phyloP scores from a whole-genome alignment of 1,140 invertebrate genomes.

The Zaprionus lachaisei region DNA sequence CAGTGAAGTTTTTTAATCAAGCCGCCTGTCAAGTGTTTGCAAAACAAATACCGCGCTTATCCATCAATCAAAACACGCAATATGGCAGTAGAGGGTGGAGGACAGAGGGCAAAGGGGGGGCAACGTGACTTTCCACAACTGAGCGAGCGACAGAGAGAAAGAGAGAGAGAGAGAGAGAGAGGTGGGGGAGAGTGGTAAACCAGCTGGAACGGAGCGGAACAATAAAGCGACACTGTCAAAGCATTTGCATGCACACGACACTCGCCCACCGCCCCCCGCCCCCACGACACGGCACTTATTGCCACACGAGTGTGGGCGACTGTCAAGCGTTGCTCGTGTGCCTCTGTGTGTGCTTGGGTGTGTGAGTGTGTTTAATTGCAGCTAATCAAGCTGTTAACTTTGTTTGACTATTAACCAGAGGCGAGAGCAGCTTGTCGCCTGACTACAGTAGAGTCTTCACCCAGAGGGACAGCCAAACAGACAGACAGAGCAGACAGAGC shows the following conservation, averaged over 20 bases:
- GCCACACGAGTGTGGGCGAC: conserved; percentile 2
- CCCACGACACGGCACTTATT: conserved; percentile 1
- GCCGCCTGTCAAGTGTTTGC: conserved; percentile 84
- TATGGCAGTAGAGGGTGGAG: conserved; percentile 55
- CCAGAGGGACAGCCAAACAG: neutral
- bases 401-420: neutral
- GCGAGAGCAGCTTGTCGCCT: neutral
- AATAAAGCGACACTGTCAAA: conserved; percentile 79
- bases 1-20: conserved; percentile 84
- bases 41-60: conserved; percentile 82
- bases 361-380: conserved; percentile 29
- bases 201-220: conserved; percentile 75
- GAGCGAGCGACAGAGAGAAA: conserved; percentile 1
- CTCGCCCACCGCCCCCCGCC: conserved; percentile 2
- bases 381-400: conserved; percentile 47
- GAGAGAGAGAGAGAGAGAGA: neutral
- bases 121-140: conserved; percentile 76
- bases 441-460: neutral
- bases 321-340: neutral
- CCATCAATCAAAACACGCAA: conserved; percentile 84
- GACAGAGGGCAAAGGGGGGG: neutral
- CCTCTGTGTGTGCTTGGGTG: neutral
- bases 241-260: conserved; percentile 72
- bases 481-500: too few relatives aligned
- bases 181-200: conserved; percentile 39